These are phyloP conservation scores for Sebastes paucispinis DNA, from an alignment of 2,797 vertebrate genomes.

Conservation along the genomic window DNA sequence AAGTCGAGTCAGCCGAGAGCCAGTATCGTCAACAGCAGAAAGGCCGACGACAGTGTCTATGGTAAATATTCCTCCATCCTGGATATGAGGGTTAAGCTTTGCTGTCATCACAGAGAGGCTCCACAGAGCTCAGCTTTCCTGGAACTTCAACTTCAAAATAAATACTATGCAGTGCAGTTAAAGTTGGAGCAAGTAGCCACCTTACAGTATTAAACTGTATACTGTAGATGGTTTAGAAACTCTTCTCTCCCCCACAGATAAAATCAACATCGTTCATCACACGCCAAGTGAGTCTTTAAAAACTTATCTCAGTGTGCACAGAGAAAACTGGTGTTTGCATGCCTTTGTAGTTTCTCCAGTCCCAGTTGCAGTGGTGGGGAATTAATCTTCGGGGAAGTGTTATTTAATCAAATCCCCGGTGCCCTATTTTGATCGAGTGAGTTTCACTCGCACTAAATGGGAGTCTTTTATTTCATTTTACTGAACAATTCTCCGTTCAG, in stretches of 20 bases:
- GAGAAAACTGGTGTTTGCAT: constrained; percentile 50
- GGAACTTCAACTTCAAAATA: constrained; percentile 5
- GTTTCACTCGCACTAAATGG: constrained; percentile 49
- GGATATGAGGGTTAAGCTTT: constrained; percentile 16
- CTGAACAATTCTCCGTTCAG: constrained; percentile 15
- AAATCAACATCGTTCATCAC: constrained; percentile 82
- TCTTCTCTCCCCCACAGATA: constrained; percentile 70
- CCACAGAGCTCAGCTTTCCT: constrained; percentile 12
- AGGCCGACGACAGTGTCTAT: constrained; percentile 71
- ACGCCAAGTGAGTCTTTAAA: constrained; percentile 76
- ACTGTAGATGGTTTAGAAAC: constrained; percentile 33
- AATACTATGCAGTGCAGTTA: neutral
- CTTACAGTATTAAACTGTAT: constrained; percentile 18
- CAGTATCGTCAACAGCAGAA: constrained; percentile 56
- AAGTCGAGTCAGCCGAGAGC: constrained; percentile 70
- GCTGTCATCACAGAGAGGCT: constrained; percentile 27
- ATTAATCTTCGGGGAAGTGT: constrained; percentile 55
- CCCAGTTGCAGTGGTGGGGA: constrained; percentile 39
- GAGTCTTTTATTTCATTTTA: constrained; percentile 46
- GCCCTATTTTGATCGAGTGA: constrained; percentile 46
- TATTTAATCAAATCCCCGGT: constrained; percentile 54
- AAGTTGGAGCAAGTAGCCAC: neutral
- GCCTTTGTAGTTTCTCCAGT: constrained; percentile 51
- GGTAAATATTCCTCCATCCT: constrained; percentile 65
- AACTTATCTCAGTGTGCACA: constrained; percentile 27